Percentiles rank a stretch among this genome's conserved stretches.
Evolutionary conservation across 2,797 vertebrate species (phyloP).

Genomic region (Rhincodon typus): DNA sequence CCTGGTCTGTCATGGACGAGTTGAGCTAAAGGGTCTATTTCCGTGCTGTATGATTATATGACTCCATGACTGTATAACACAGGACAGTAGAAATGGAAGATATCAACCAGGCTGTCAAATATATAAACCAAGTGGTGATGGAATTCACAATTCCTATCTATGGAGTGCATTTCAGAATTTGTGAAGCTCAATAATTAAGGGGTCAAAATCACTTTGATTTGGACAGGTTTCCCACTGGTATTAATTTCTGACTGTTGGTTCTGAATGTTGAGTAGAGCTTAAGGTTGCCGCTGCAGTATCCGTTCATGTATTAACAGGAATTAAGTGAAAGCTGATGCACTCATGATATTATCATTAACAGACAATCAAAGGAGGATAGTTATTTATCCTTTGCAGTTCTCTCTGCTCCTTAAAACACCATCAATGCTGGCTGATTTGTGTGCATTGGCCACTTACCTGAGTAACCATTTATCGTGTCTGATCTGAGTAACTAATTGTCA

Average conservation of each 20-base stretch:
- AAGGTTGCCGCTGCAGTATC: not conserved
- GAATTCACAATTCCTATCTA: not conserved
- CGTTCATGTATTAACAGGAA: not conserved
- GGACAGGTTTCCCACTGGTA: not conserved
- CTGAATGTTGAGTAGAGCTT: not conserved
- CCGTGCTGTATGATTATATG: too few species aligned
- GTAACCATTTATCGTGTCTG: not conserved
- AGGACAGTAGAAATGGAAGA: not conserved
- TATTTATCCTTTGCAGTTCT: not conserved
- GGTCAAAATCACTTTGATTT: not conserved
- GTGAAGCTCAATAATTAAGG: not conserved
- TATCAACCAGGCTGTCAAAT: not conserved
- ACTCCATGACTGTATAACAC: too few species aligned
- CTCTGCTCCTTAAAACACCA: not conserved
- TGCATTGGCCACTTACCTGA: not conserved
- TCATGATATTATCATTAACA: not conserved
- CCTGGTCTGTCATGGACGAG: too few species aligned
- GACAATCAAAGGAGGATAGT: not conserved
- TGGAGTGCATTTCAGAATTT: not conserved
- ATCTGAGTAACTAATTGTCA: not conserved
- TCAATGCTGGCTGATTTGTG: not conserved
- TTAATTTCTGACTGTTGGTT: not conserved
- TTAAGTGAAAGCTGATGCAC: not conserved
- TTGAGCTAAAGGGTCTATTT: too few species aligned
- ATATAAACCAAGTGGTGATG: not conserved